These are phyloP conservation scores for Hippoglossus hippoglossus DNA, from an alignment of 2,797 vertebrate species.

Conservation along the genomic window DNA sequence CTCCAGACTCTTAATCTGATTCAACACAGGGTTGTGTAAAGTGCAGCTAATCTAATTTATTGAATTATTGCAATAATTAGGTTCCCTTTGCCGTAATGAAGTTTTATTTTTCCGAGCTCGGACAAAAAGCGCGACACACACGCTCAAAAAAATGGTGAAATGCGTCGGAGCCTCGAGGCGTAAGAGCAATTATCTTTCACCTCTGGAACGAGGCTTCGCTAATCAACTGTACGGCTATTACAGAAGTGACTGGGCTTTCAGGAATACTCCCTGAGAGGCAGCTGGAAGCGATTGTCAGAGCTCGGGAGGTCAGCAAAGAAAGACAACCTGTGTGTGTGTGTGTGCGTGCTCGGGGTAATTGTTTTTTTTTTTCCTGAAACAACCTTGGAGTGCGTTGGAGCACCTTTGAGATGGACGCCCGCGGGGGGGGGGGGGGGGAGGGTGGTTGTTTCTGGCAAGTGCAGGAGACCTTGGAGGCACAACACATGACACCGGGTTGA, in stretches of 20 bases:
- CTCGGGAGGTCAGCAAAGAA: slow-evolving; percentile 25
- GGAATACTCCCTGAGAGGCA: slow-evolving; percentile 76
- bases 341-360: slow-evolving; percentile 67
- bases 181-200: slow-evolving; percentile 70
- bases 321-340: slow-evolving; percentile 63
- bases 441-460: slow-evolving; percentile 78
- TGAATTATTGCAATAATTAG: slow-evolving; percentile 1
- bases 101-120: slow-evolving; percentile 34
- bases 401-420: slow-evolving; percentile 52
- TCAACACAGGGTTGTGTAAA: slow-evolving; percentile 8
- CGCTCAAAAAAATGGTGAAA: slow-evolving; percentile 9
- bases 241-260: slow-evolving; percentile 66
- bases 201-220: slow-evolving; percentile 63
- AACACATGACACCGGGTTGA: slow-evolving; percentile 69
- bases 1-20: slow-evolving; percentile 10
- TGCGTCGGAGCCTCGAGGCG: slow-evolving; percentile 60
- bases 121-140: neutral
- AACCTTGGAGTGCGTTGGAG: slow-evolving; percentile 75
- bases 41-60: slow-evolving; percentile 25
- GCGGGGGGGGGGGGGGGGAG: slow-evolving; percentile 66
- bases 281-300: slow-evolving; percentile 76
- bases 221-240: slow-evolving; percentile 75
- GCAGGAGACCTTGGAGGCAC: slow-evolving; percentile 71
- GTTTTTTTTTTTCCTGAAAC: slow-evolving; percentile 80
- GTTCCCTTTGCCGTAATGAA: slow-evolving; percentile 7